Conservation (phyloP, 2,113 vertebrate species). For the Chiloscyllium plagiosum region DNA sequence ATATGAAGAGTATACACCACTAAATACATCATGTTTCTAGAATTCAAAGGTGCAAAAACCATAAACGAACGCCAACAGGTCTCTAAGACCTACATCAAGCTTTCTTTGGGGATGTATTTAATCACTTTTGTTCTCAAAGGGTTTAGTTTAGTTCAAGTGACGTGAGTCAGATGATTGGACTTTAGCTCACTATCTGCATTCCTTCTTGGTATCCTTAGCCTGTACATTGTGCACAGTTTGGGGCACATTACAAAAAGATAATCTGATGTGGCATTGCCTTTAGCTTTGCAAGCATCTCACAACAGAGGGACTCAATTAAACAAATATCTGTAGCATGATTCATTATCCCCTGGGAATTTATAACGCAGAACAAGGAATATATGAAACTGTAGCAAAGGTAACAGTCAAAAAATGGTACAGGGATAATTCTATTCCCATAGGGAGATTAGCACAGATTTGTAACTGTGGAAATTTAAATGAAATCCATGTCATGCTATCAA, state of each 20-base stretch:
- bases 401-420: constrained; percentile 4
- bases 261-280: constrained; percentile 10
- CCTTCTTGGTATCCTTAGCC: background rate
- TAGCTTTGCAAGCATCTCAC: background rate
- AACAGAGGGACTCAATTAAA: constrained; percentile 1
- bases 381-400: background rate
- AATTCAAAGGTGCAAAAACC: background rate
- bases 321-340: background rate
- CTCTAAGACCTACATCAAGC: no score
- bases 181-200: background rate
- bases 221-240: background rate
- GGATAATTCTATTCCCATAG: background rate
- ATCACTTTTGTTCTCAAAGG: background rate
- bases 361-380: background rate
- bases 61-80: background rate
- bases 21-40: background rate
- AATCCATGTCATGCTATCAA: background rate
- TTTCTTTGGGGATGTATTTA: background rate
- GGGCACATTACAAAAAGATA: background rate
- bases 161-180: background rate
- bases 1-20: background rate
- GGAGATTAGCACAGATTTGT: background rate
- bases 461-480: constrained; percentile 13
- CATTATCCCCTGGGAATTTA: background rate
- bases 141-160: background rate